phyloP scores from a whole-genome alignment of 92 coral and sea anemone genomes.

The Palythoa caribaeorum region DNA sequence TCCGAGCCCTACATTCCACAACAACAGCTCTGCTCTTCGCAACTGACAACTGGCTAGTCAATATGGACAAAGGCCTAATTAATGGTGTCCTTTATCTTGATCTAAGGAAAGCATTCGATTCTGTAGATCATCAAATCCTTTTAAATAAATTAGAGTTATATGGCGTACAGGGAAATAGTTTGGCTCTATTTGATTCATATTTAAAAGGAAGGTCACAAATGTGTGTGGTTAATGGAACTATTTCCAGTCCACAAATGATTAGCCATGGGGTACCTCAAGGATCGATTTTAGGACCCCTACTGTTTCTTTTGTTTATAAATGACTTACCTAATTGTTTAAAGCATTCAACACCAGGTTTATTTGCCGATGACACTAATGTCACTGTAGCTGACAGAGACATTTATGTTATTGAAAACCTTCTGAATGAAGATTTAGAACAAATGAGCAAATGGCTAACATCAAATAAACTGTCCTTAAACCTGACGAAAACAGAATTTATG shows the following conservation, averaged over 20 bases:
- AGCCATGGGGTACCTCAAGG: constrained; percentile 62
- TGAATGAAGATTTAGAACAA: constrained; percentile 14
- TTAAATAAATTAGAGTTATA: constrained; percentile 28
- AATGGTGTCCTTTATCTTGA: constrained; percentile 28
- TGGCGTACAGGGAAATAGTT: constrained; percentile 25
- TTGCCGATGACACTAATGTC: constrained; percentile 64
- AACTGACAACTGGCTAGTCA: constrained; percentile 46
- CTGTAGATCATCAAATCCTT: constrained; percentile 32
- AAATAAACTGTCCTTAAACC: no score
- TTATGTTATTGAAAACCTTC: constrained; percentile 14
- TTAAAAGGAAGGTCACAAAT: constrained; percentile 11
- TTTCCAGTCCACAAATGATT: no score
- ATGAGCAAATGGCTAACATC: not conserved
- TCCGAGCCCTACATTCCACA: constrained; percentile 19
- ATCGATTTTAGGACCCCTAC: constrained; percentile 66
- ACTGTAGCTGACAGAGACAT: not conserved
- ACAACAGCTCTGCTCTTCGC: constrained; percentile 29
- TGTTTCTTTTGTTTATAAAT: constrained; percentile 61
- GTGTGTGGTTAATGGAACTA: no score
- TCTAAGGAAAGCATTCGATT: no score
- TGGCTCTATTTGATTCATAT: not conserved
- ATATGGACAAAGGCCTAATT: constrained; percentile 47
- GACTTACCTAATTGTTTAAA: constrained; percentile 67
- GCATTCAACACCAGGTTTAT: constrained; percentile 47
- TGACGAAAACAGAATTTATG: no score